phyloP scores from a whole-genome alignment of 1,140 invertebrate species.

The Spodoptera frugiperda region DNA sequence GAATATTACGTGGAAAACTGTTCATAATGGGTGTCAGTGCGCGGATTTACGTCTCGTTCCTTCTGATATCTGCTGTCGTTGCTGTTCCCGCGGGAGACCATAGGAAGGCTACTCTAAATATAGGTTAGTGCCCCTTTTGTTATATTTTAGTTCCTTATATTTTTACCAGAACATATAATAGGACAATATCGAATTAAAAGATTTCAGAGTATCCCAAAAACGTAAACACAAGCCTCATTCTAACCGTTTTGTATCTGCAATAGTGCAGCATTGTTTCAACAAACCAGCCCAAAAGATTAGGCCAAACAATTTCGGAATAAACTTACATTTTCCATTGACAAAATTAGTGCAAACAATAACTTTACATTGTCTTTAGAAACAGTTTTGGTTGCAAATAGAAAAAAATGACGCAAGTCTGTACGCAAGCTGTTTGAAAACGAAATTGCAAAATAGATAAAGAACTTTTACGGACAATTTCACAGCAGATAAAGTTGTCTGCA shows the following conservation, averaged over 20 bases:
- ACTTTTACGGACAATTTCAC: conserved; percentile 78
- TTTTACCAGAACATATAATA: neutral
- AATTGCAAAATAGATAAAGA: conserved; percentile 71
- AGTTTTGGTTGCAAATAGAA: conserved; percentile 55
- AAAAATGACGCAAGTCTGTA: conserved; percentile 70
- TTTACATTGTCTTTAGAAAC: conserved; percentile 10
- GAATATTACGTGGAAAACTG: conserved; percentile 49
- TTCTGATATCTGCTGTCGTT: conserved; percentile 69
- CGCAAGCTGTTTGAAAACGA: conserved; percentile 67
- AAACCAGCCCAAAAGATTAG: conserved; percentile 11
- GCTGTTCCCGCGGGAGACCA: conserved; percentile 72
- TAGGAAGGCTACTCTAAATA: conserved; percentile 61
- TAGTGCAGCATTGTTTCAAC: conserved; percentile 9
- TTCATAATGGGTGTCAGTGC: conserved; percentile 80
- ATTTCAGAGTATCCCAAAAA: neutral
- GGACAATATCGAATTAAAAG: neutral
- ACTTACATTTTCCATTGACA: conserved; percentile 16
- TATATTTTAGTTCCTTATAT: conserved; percentile 1
- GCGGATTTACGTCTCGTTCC: conserved; percentile 72
- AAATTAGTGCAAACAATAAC: conserved; percentile 14
- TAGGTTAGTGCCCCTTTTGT: conserved; percentile 58
- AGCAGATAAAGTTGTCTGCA: conserved; percentile 71
- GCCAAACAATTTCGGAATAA: conserved; percentile 5
- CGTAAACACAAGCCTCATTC: no score
- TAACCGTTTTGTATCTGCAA: neutral